Percentiles rank a stretch among this genome's conserved stretches.
Evolutionary conservation across 2,888 invertebrate genomes (phyloP).

Genomic region (Nematopogon swammerdamellus): DNA sequence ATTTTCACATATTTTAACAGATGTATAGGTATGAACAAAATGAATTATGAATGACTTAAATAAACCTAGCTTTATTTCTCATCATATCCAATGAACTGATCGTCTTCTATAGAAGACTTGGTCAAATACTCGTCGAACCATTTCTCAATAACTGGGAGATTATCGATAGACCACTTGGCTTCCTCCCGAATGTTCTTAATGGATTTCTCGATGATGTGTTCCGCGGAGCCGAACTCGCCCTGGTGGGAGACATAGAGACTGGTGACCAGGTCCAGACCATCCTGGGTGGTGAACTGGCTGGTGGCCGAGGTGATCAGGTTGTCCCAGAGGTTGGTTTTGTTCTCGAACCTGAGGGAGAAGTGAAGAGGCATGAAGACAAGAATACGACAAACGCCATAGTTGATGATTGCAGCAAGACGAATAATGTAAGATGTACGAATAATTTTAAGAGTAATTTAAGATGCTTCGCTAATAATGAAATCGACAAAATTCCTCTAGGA

Average conservation of each 20-base stretch:
- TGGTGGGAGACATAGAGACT: constrained; percentile 60
- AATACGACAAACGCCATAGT: no score
- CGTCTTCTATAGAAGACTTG: constrained; percentile 18
- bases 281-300: constrained; percentile 70
- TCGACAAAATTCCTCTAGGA: no score
- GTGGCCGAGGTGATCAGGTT: constrained; percentile 71
- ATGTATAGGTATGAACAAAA: no score
- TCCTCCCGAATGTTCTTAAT: constrained; percentile 71
- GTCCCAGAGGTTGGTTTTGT: constrained; percentile 73
- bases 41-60: no score
- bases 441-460: no score
- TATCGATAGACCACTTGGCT: constrained; percentile 72
- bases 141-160: constrained; percentile 68
- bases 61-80: no score
- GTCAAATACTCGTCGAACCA: constrained; percentile 65
- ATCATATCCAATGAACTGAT: constrained; percentile 21
- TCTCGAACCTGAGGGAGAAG: constrained; percentile 52
- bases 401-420: no score
- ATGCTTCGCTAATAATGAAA: no score
- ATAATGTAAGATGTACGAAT: no score
- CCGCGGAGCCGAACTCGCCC: constrained; percentile 69
- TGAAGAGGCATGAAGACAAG: no score
- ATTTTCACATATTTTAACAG: no score
- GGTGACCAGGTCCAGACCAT: constrained; percentile 67
- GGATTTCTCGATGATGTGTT: constrained; percentile 70